A percentile compares a stretch with the other conserved stretches of the same genome.
Evolutionary conservation across 2,888 invertebrate genomes (phyloP).

Genomic region (Gryllus longicercus): DNA sequence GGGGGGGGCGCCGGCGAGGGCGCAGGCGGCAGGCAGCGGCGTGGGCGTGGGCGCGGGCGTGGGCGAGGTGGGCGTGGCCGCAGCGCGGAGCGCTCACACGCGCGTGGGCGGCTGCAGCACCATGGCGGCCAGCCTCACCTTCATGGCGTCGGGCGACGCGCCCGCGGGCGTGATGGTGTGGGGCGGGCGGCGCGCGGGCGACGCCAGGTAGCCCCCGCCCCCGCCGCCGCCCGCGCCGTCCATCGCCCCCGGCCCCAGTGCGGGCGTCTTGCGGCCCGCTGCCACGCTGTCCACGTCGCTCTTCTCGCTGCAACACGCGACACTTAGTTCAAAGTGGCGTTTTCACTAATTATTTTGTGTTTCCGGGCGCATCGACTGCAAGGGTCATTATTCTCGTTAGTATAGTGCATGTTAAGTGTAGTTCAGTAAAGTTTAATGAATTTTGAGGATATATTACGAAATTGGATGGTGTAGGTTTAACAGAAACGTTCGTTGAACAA

Average conservation of each 20-base stretch:
- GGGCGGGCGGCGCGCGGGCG: slow-evolving; percentile 41
- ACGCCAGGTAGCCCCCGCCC: slow-evolving; percentile 65
- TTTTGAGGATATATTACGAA: too few relatives aligned
- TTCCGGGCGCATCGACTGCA: too few relatives aligned
- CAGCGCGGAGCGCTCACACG: slow-evolving; percentile 50
- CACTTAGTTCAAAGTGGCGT: not conserved
- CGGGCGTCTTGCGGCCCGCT: slow-evolving; percentile 39
- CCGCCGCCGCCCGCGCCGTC: slow-evolving; percentile 52
- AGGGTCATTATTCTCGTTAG: too few relatives aligned
- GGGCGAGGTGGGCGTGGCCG: slow-evolving; percentile 21
- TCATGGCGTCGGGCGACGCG: slow-evolving; percentile 74
- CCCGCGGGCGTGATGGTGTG: slow-evolving; percentile 45
- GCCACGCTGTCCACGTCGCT: slow-evolving; percentile 43
- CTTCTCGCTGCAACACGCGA: slow-evolving; percentile 46
- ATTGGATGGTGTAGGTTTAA: too few relatives aligned
- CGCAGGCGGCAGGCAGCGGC: slow-evolving; percentile 19
- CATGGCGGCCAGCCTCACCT: slow-evolving; percentile 86
- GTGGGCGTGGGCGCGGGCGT: slow-evolving; percentile 21
- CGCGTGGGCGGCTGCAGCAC: slow-evolving; percentile 86
- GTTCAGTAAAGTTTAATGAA: too few relatives aligned
- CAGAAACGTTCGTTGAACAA: too few relatives aligned
- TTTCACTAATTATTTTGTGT: too few relatives aligned
- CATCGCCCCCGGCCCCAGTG: slow-evolving; percentile 36
- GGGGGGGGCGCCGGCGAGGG: not conserved
- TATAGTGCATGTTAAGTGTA: too few relatives aligned